Evolutionary conservation across 1,140 invertebrate species (phyloP).

Genomic region (Amyelois transitella): DNA sequence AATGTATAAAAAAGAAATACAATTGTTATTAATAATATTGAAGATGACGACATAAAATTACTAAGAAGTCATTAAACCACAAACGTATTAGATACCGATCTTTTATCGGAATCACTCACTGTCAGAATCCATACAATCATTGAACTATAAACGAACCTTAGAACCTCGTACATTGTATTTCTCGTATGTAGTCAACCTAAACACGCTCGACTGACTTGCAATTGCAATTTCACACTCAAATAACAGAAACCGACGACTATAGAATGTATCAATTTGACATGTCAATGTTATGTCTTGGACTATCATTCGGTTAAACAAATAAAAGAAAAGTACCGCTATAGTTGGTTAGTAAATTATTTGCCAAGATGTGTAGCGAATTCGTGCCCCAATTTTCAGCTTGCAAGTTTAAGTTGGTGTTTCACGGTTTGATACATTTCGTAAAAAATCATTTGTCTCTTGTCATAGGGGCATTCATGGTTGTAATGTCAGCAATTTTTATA

Average conservation of each 20-base stretch:
- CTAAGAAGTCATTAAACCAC: too few species aligned
- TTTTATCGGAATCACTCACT: neutral
- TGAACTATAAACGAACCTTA: slow-evolving; percentile 33
- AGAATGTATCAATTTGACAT: neutral
- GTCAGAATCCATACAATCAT: slow-evolving; percentile 24
- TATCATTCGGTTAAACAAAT: neutral
- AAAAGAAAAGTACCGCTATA: neutral
- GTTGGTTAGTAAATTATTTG: neutral
- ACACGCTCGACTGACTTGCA: slow-evolving; percentile 20
- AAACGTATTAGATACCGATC: too few species aligned
- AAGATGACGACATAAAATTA: too few species aligned
- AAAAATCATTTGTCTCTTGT: too few species aligned
- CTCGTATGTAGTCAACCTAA: slow-evolving; percentile 11
- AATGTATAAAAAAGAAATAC: too few species aligned
- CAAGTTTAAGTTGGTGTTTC: too few species aligned
- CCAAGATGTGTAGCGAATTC: neutral
- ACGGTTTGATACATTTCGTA: too few species aligned
- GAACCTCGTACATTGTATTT: slow-evolving; percentile 19
- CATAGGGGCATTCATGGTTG: too few species aligned
- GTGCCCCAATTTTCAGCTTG: too few species aligned
- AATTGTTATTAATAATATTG: too few species aligned
- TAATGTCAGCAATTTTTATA: too few species aligned
- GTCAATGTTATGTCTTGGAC: neutral
- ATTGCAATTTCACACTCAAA: slow-evolving; percentile 27
- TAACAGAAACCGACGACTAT: slow-evolving; percentile 16